Evolutionary conservation across 1,140 invertebrate genomes (phyloP).

Genomic region (Liolophura sinensis): DNA sequence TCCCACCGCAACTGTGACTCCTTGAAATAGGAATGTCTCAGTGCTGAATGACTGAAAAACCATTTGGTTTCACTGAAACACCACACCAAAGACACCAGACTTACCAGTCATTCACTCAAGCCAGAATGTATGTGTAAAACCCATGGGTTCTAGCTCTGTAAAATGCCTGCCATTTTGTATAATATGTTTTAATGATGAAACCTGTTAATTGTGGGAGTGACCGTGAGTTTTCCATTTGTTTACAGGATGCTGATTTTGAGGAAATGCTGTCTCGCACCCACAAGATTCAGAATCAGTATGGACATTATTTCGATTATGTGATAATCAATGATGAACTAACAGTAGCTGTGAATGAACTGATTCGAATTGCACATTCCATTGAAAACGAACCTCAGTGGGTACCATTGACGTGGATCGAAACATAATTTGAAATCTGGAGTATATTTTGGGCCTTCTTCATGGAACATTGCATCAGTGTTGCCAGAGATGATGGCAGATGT

Average conservation of each 20-base stretch:
- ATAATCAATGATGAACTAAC: slow-evolving; percentile 95
- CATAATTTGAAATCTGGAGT: too few species aligned
- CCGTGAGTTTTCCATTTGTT: slow-evolving; percentile 11
- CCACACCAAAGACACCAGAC: neutral
- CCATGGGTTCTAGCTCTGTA: neutral
- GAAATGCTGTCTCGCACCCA: slow-evolving; percentile 89
- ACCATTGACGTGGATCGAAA: slow-evolving; percentile 89
- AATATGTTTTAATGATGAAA: neutral
- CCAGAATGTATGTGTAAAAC: neutral
- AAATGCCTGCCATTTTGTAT: neutral
- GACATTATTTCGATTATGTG: slow-evolving; percentile 92
- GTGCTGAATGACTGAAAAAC: neutral
- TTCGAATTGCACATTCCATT: slow-evolving; percentile 85
- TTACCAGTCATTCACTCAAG: neutral
- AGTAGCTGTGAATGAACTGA: slow-evolving; percentile 85
- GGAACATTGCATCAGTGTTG: too few species aligned
- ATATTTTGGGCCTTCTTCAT: too few species aligned
- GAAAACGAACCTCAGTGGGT: slow-evolving; percentile 97
- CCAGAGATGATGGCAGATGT: too few species aligned
- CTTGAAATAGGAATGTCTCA: too few species aligned
- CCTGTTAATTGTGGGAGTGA: neutral
- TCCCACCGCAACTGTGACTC: too few species aligned
- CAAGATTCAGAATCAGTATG: slow-evolving; percentile 85
- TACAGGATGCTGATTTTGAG: slow-evolving; percentile 88
- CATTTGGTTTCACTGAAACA: neutral